Evolutionary conservation across 2,797 vertebrate genomes (phyloP).

Genomic region (Carapus acus): DNA sequence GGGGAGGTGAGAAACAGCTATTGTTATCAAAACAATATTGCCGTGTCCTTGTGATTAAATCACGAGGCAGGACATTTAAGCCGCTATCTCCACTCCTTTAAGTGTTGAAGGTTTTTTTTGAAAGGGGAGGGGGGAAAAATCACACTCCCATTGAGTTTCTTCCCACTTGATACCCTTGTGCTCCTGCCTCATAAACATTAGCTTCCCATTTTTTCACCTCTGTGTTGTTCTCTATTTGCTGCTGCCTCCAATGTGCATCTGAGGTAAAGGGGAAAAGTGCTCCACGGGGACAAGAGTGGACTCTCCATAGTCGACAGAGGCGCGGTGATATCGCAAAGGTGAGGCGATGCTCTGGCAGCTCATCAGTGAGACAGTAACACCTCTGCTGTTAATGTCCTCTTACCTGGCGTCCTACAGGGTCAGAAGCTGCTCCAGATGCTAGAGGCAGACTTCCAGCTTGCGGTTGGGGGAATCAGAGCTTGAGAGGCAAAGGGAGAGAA

Average conservation of each 20-base stretch:
- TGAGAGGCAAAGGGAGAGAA: slow-evolving; percentile 36
- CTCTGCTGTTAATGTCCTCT: slow-evolving; percentile 63
- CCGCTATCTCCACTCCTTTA: slow-evolving; percentile 26
- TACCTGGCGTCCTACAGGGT: slow-evolving; percentile 55
- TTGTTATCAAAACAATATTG: slow-evolving; percentile 39
- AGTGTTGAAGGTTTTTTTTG: slow-evolving; percentile 4
- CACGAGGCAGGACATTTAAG: slow-evolving; percentile 12
- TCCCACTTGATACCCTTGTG: slow-evolving; percentile 20
- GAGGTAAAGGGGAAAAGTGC: slow-evolving; percentile 48
- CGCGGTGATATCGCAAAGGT: slow-evolving; percentile 41
- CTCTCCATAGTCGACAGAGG: slow-evolving; percentile 21
- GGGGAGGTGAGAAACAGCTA: slow-evolving; percentile 25
- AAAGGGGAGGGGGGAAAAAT: slow-evolving; percentile 36
- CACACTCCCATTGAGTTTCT: slow-evolving; percentile 10
- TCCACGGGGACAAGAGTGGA: slow-evolving; percentile 31
- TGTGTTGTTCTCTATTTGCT: slow-evolving; percentile 36
- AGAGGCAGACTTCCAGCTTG: slow-evolving; percentile 53
- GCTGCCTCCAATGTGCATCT: slow-evolving; percentile 54
- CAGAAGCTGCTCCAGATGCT: slow-evolving; percentile 63
- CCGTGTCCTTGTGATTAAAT: slow-evolving; percentile 45
- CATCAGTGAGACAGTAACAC: slow-evolving; percentile 64
- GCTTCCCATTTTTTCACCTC: slow-evolving; percentile 35
- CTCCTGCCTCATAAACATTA: slow-evolving; percentile 42
- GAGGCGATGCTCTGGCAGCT: slow-evolving; percentile 59
- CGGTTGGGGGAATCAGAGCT: slow-evolving; percentile 15